Evolutionary conservation across 1,140 invertebrate genomes (phyloP), one percentile per base, ranked within the genome.

Genomic region (Holcopasites calliopsidis): DNA sequence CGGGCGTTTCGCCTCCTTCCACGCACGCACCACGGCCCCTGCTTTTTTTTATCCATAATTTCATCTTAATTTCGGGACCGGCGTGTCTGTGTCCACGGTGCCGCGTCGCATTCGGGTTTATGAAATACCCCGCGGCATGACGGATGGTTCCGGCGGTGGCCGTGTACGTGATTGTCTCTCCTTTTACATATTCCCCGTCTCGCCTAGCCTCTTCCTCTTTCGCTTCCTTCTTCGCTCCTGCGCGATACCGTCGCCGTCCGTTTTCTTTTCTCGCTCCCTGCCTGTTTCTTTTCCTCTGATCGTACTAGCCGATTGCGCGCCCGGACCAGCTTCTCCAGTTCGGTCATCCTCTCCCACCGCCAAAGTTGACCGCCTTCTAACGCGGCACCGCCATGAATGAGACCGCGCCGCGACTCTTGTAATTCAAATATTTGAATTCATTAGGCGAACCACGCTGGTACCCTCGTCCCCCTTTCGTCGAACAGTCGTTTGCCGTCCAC

Each of bases 11-110:
- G 57, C 38, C 26, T 47, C n/a, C 31, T 64, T 60, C 65, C 47
- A 65, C 69, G 58, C 40, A 66, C 44, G 44, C 44, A 47, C 52
- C 60, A 42, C 16, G 35, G 75, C 47, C 31, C 44, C 54, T n/a
- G 72, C 74, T 80, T 47, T 47, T n/a, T n/a, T 88, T 89, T 89
- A 88, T 90, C 84, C 88, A 83, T 87, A 88, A 90, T 89, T 89
- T 88, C 79, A 88, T 89, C 89, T 89, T 89, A 88, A 88, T 87
- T 90, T 88, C 77, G 79, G n/a, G 55, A 28, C 70, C 77, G 61
- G 77, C 58, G 60, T 31, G 40, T 16, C 26, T 64, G 40, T 31
- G 70, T 69, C 76, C 33, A 57, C 58, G 73, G 54, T 60, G 42
- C 73, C 64, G 60, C 76, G 76, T 82, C 77, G 85, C 68, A 83